Conservation (phyloP, 2,113 vertebrate genomes). For the Madoqua kirkii region DNA sequence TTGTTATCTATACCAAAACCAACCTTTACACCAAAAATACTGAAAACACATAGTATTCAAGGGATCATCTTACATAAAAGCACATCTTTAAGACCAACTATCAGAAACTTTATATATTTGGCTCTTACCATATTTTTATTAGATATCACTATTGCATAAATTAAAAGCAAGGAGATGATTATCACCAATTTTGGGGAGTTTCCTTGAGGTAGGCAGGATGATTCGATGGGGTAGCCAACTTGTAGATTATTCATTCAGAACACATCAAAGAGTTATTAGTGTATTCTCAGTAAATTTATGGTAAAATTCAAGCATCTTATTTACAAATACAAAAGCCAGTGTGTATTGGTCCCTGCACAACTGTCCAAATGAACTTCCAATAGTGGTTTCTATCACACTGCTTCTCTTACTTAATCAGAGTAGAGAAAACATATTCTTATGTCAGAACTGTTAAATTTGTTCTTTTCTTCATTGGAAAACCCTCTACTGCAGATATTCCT, state of each 20-base stretch:
- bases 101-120: not conserved
- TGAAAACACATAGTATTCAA: not conserved
- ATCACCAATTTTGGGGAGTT: not conserved
- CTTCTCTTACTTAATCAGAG: not conserved
- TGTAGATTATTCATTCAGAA: not conserved
- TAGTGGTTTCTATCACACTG: too few species aligned
- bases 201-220: not conserved
- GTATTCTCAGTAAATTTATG: not conserved
- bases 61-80: not conserved
- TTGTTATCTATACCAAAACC: not conserved
- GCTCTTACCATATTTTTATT: not conserved
- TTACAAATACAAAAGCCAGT: rapidly evolving
- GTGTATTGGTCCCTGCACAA: not conserved
- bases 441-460: not conserved
- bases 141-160: not conserved
- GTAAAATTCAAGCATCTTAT: not conserved
- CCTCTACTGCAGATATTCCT: not conserved
- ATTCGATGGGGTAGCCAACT: not conserved
- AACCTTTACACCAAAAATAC: not conserved
- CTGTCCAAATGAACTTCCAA: not conserved
- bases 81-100: not conserved
- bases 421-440: too few species aligned
- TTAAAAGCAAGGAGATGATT: not conserved
- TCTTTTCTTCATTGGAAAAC: not conserved
- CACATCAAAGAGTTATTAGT: not conserved